Conservation (phyloP, 1,140 invertebrate species). For the Batillaria attramentaria region DNA sequence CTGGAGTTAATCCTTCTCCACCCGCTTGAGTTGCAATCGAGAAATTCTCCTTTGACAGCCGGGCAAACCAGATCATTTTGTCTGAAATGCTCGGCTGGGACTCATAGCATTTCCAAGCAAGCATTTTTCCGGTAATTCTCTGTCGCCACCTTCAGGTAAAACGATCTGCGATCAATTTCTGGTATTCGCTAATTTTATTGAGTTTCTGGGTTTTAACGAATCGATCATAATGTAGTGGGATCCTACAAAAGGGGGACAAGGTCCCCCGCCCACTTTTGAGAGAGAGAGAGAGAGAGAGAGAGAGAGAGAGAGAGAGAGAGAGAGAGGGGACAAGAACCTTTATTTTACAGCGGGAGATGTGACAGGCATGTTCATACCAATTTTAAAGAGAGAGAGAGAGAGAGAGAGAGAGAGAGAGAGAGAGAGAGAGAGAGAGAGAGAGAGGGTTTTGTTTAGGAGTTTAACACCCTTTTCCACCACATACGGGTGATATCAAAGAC, state of each 20-base stretch:
- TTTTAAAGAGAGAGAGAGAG: constrained; percentile 5
- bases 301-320: not conserved
- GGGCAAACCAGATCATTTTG: too few relatives aligned
- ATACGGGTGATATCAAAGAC: not conserved
- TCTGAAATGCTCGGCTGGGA: too few relatives aligned
- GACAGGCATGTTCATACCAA: not conserved
- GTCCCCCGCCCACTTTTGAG: not conserved
- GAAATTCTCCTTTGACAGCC: too few relatives aligned
- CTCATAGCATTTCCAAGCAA: too few relatives aligned
- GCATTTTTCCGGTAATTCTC: not conserved
- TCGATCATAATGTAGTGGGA: not conserved
- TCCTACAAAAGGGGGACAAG: not conserved
- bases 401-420: constrained; percentile 25
- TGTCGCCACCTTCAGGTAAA: too few relatives aligned
- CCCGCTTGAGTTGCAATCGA: too few relatives aligned
- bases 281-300: not conserved
- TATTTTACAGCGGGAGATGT: not conserved
- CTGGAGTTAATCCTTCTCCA: too few relatives aligned
- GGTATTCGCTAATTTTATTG: too few relatives aligned
- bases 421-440: constrained; percentile 14
- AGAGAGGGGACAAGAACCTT: constrained; percentile 4
- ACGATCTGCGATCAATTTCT: too few relatives aligned
- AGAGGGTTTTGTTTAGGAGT: not conserved
- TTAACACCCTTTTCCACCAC: not conserved
- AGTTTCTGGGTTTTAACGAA: too few relatives aligned